Evolutionary conservation across 2,797 vertebrate species (phyloP).

Genomic region (Poecilia velifera): DNA sequence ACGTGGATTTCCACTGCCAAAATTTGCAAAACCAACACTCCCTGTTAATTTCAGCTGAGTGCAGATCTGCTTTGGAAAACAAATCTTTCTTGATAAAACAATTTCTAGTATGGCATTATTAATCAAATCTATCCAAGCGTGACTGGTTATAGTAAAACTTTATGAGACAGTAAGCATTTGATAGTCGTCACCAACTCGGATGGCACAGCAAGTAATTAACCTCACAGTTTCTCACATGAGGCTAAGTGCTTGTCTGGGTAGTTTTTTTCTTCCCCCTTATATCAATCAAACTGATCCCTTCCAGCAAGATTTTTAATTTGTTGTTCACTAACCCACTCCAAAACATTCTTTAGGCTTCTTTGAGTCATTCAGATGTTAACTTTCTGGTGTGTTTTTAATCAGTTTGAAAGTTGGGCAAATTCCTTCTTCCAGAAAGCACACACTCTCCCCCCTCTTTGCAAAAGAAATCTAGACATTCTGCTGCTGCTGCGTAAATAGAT

Average conservation of each 20-base stretch:
- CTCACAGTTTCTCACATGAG: background rate
- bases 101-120: constrained; percentile 20
- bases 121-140: constrained; percentile 29
- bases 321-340: background rate
- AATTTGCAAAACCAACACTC: constrained; percentile 24
- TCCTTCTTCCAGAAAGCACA: background rate
- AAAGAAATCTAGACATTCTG: background rate
- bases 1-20: background rate
- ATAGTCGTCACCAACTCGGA: background rate
- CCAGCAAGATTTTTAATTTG: background rate
- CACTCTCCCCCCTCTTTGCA: background rate
- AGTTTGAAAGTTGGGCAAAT: background rate
- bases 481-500: background rate
- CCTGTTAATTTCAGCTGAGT: constrained; percentile 52
- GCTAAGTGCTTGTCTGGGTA: background rate
- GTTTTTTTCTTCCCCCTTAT: background rate
- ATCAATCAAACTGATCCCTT: background rate
- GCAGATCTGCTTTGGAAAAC: constrained; percentile 46
- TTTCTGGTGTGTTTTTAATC: background rate
- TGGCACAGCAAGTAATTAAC: background rate
- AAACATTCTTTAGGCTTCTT: background rate
- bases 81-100: constrained; percentile 37
- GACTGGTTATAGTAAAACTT: background rate
- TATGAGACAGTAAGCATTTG: background rate
- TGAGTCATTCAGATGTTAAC: background rate